Percentiles rank a stretch among this genome's conserved stretches.
Evolutionary conservation across 2,888 invertebrate species (phyloP).

Genomic region (Drosophila nigricruria): DNA sequence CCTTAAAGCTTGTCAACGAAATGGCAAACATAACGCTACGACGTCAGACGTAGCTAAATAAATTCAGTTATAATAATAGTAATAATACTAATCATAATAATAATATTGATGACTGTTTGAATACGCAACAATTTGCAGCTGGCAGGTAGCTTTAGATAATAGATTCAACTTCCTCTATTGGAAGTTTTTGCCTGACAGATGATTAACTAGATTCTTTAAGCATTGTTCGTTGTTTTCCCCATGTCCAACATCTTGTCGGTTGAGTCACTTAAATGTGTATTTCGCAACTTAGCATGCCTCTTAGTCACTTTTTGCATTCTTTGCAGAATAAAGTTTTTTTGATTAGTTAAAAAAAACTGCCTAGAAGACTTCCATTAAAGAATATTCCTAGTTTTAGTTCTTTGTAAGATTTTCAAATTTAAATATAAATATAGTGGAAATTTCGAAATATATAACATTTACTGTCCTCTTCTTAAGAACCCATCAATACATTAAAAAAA

Average conservation of each 20-base stretch:
- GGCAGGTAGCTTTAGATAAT: neutral
- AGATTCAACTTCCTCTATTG: slow-evolving; percentile 7
- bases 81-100: neutral
- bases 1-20: slow-evolving; percentile 11
- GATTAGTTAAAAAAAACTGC: neutral
- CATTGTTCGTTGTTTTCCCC: neutral
- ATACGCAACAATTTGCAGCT: slow-evolving; percentile 1
- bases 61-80: neutral
- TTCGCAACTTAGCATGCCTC: neutral
- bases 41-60: slow-evolving; percentile 16
- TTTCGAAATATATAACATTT: neutral
- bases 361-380: neutral
- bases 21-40: neutral
- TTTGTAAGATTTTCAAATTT: neutral
- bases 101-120: slow-evolving; percentile 6
- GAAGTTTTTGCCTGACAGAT: neutral
- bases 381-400: neutral
- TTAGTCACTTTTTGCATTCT: slow-evolving; percentile 12
- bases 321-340: neutral
- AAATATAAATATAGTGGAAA: too few relatives aligned
- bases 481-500: neutral
- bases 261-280: slow-evolving; percentile 18
- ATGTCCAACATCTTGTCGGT: neutral
- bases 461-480: too few relatives aligned
- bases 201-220: slow-evolving; percentile 2